These are phyloP conservation scores for Megastigmus dorsalis DNA, from an alignment of 2,888 invertebrate genomes.

Conservation along the genomic window DNA sequence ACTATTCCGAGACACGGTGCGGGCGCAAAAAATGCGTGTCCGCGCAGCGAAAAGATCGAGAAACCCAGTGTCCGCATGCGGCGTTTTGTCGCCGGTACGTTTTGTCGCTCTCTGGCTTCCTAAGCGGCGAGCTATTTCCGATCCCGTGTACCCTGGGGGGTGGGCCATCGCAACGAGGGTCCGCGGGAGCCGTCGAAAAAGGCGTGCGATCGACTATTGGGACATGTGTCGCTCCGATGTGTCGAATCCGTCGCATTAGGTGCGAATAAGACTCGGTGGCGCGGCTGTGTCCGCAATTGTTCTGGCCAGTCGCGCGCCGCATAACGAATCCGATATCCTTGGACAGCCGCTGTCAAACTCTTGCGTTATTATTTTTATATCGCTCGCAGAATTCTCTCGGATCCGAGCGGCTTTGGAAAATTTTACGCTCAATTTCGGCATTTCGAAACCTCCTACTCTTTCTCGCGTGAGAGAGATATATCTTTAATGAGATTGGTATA, in stretches of 20 bases:
- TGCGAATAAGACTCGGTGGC: not conserved
- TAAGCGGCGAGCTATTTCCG: no score
- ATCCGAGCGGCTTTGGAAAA: constrained; percentile 17
- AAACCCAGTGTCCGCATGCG: no score
- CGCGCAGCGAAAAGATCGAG: no score
- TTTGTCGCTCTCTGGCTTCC: no score
- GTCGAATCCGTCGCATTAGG: not conserved
- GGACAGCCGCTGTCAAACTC: not conserved
- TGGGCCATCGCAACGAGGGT: no score
- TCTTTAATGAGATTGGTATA: constrained; percentile 42
- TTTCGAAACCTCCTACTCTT: constrained; percentile 30
- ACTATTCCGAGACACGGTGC: no score
- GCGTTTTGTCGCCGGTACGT: no score
- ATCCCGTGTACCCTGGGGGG: no score
- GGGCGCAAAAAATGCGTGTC: no score
- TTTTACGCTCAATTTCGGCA: constrained; percentile 24
- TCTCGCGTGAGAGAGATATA: not conserved
- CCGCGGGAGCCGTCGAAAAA: no score
- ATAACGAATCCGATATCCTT: constrained; percentile 35
- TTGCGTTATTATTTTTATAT: not conserved
- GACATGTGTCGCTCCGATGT: constrained; percentile 1
- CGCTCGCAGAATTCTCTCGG: no score
- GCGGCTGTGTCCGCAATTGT: not conserved
- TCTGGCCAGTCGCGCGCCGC: not conserved
- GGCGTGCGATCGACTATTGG: no score